Evolutionary conservation across 2,888 invertebrate species (phyloP).

Genomic region (Limnephilus rhombicus): DNA sequence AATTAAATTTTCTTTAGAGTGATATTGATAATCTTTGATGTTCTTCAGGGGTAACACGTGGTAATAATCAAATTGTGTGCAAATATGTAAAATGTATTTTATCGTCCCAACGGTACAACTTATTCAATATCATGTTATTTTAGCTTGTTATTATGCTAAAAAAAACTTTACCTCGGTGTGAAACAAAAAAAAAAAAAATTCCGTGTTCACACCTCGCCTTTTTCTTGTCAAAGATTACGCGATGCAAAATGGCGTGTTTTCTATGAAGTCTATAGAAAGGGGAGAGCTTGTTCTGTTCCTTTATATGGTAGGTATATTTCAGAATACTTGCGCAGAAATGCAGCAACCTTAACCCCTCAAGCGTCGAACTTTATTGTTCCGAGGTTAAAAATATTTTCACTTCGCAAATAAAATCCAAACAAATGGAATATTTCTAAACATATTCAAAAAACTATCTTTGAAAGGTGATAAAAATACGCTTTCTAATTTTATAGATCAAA

Average conservation of each 20-base stretch:
- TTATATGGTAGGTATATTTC: not conserved
- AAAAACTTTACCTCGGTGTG: not conserved
- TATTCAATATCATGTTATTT: not conserved
- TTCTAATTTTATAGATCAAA: no score
- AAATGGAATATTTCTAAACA: no score
- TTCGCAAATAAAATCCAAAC: no score
- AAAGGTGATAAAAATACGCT: no score
- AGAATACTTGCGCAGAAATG: not conserved
- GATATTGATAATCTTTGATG: not conserved
- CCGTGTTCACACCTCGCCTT: not conserved
- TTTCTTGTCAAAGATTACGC: slow-evolving; percentile 28
- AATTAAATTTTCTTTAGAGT: not conserved
- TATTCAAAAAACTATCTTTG: no score
- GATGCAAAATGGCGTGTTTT: slow-evolving; percentile 23
- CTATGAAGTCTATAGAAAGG: not conserved
- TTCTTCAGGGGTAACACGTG: not conserved
- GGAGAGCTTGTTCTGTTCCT: slow-evolving; percentile 19
- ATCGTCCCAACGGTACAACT: not conserved
- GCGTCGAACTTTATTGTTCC: no score
- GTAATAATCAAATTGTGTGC: no score
- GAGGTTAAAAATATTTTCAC: no score
- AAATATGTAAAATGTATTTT: not conserved
- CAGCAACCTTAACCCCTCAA: not conserved
- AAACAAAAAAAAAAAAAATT: not conserved
- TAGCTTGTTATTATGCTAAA: not conserved